Conservation (phyloP, 2,888 invertebrate genomes). For the Pomacea canaliculata region DNA sequence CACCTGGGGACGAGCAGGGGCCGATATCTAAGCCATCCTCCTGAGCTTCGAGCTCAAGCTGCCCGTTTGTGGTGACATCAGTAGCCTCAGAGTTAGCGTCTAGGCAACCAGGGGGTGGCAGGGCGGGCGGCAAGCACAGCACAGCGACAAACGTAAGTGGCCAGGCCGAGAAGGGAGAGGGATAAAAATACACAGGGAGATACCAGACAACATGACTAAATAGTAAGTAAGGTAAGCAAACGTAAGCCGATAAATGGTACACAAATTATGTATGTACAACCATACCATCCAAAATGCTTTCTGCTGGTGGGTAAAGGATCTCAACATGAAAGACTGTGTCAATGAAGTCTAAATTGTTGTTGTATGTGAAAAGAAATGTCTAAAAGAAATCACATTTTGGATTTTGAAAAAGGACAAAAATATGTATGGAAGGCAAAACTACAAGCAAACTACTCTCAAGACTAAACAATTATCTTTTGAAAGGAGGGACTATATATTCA, state of each 20-base stretch:
- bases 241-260: neutral
- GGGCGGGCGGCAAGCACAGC: slow-evolving; percentile 10
- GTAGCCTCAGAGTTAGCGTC: slow-evolving; percentile 23
- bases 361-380: too few relatives aligned
- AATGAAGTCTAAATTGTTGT: too few relatives aligned
- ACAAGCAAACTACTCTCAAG: too few relatives aligned
- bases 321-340: too few relatives aligned
- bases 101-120: slow-evolving; percentile 13
- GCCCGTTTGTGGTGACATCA: slow-evolving; percentile 17
- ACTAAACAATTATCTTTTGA: too few relatives aligned
- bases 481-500: too few relatives aligned
- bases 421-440: too few relatives aligned
- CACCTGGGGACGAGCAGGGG: slow-evolving; percentile 22
- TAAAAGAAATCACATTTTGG: too few relatives aligned
- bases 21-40: slow-evolving; percentile 27
- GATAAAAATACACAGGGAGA: neutral
- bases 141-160: slow-evolving; percentile 12
- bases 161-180: slow-evolving; percentile 6
- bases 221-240: neutral
- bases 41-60: slow-evolving; percentile 17
- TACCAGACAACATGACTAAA: neutral
- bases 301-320: too few relatives aligned
- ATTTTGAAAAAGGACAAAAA: too few relatives aligned
- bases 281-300: too few relatives aligned
- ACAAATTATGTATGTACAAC: too few relatives aligned